These are phyloP conservation scores for Drosophila prosaltans DNA, from an alignment of 1,140 invertebrate species.

Conservation along the genomic window DNA sequence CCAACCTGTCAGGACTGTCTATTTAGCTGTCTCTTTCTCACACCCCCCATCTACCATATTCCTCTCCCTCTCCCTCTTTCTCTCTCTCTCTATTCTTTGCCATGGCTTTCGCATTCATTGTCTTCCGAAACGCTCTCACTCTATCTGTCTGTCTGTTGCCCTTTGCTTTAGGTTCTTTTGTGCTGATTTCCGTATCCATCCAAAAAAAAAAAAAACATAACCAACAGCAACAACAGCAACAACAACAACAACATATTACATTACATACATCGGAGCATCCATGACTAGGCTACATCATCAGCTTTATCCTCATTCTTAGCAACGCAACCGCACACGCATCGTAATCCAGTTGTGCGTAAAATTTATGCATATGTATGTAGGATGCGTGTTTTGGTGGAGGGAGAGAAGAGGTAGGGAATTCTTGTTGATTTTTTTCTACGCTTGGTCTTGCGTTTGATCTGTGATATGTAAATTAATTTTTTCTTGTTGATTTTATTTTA, in stretches of 20 bases:
- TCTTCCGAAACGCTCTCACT: not conserved
- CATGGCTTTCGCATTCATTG: not conserved
- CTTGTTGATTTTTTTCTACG: constrained; percentile 24
- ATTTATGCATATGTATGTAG: constrained; percentile 64
- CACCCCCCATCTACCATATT: too few species aligned
- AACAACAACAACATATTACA: constrained; percentile 25
- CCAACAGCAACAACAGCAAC: not conserved
- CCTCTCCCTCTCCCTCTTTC: too few species aligned
- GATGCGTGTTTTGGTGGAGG: not conserved
- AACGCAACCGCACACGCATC: constrained; percentile 26
- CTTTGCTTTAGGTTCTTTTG: constrained; percentile 51
- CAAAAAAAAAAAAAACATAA: constrained; percentile 18
- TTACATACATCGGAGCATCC: constrained; percentile 37
- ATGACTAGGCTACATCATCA: constrained; percentile 27
- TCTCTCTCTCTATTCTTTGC: too few species aligned
- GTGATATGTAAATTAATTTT: constrained; percentile 53
- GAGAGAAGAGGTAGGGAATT: not conserved
- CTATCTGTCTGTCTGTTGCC: constrained; percentile 26
- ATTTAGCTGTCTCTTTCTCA: constrained; percentile 69
- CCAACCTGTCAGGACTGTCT: constrained; percentile 69
- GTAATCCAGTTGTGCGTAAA: constrained; percentile 75
- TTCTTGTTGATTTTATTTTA: constrained; percentile 12
- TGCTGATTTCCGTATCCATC: constrained; percentile 72
- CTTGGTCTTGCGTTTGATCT: constrained; percentile 33
- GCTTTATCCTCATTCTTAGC: constrained; percentile 20